Evolutionary conservation across 2,113 vertebrate species (phyloP).

Genomic region (Diglossa brunneiventris): DNA sequence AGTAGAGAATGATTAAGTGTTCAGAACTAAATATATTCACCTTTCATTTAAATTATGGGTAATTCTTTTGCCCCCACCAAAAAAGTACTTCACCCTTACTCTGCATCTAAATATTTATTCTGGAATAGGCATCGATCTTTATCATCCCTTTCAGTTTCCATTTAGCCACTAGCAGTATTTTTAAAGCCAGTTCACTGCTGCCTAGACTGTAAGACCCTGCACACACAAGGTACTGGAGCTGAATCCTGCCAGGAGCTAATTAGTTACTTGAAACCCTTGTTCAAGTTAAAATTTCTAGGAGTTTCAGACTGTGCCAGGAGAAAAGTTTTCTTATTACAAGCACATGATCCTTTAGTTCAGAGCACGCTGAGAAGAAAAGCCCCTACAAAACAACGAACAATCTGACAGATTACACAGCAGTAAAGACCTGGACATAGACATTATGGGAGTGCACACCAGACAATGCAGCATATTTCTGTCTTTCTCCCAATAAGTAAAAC

Average conservation of each 20-base stretch:
- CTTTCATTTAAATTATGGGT: not conserved
- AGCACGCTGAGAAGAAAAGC: not conserved
- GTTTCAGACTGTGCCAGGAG: not conserved
- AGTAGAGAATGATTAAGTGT: not conserved
- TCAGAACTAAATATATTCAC: not conserved
- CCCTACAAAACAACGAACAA: not conserved
- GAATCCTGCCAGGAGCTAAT: not conserved
- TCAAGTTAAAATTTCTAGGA: not conserved
- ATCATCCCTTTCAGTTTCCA: not conserved
- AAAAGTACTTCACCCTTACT: not conserved
- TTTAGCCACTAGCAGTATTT: not conserved
- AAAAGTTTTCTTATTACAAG: not conserved
- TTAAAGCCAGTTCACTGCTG: not conserved
- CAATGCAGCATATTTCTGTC: not conserved
- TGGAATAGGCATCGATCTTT: not conserved
- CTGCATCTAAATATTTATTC: not conserved
- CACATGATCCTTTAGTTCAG: not conserved
- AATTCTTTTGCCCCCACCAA: fast-evolving
- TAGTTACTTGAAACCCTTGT: not conserved
- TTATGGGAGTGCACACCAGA: not conserved
- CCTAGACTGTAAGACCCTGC: not conserved
- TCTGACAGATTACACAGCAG: not conserved
- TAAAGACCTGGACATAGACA: not conserved
- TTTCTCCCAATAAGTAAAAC: not conserved
- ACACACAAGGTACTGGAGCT: not conserved